These are phyloP conservation scores for Linurgus olivaceus DNA, from an alignment of 2,797 vertebrate species.

Conservation along the genomic window DNA sequence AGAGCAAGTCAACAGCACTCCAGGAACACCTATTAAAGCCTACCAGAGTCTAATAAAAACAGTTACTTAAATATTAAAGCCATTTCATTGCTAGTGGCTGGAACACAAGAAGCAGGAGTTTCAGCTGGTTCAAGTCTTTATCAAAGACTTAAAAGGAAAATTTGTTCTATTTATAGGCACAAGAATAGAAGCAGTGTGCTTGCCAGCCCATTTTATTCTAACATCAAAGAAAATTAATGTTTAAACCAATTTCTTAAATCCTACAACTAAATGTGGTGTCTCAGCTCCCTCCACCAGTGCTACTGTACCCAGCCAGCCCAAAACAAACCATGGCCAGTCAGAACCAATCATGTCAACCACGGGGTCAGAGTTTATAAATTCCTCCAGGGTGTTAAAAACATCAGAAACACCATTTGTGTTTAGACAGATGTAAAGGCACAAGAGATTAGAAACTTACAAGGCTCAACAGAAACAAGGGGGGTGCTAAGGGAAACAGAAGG, in stretches of 20 bases:
- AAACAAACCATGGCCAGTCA: neutral
- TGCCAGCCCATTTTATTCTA: constrained; percentile 1
- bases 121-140: neutral
- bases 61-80: constrained; percentile 46
- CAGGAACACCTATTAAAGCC: constrained; percentile 51
- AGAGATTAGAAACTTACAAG: neutral
- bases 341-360: neutral
- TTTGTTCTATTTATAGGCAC: neutral
- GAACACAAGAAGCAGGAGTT: neutral
- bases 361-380: neutral
- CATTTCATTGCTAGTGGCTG: constrained; percentile 34
- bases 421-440: constrained; percentile 1
- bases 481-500: neutral
- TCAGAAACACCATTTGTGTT: constrained; percentile 19
- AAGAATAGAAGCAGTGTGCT: neutral
- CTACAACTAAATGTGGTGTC: neutral
- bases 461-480: neutral
- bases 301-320: neutral
- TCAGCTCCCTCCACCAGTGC: neutral
- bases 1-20: constrained; percentile 21
- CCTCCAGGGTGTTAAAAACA: neutral
- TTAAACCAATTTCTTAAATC: constrained; percentile 16
- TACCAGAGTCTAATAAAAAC: constrained; percentile 50
- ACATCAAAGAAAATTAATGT: neutral
- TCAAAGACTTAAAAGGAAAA: constrained; percentile 11